phyloP scores from a whole-genome alignment of 2,888 invertebrate species.

The Pyrochroa serraticornis region DNA sequence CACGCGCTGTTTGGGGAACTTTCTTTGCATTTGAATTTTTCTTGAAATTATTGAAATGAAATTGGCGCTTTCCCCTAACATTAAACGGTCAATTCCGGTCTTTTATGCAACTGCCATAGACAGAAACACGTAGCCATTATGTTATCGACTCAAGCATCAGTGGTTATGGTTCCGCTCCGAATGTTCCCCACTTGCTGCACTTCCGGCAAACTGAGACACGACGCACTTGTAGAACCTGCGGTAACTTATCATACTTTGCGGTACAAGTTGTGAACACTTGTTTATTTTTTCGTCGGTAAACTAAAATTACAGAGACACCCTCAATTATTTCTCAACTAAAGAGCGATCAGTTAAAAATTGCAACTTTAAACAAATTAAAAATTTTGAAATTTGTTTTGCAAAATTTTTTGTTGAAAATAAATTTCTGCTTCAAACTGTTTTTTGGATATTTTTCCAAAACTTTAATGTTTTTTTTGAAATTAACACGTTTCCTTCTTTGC shows the following conservation, averaged over 20 bases:
- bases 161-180: constrained; percentile 33
- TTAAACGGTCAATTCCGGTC: background rate
- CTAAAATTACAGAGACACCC: background rate
- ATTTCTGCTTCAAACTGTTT: too few species aligned
- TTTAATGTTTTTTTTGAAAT: too few species aligned
- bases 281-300: background rate
- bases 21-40: background rate
- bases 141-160: constrained; percentile 25
- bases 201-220: constrained; percentile 29
- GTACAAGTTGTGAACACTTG: too few species aligned
- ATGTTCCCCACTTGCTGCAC: constrained; percentile 26
- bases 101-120: background rate
- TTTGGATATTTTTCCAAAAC: too few species aligned
- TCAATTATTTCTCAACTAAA: too few species aligned
- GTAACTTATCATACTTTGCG: too few species aligned
- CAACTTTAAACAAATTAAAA: too few species aligned
- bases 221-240: background rate
- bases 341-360: too few species aligned
- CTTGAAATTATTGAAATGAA: background rate
- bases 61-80: background rate
- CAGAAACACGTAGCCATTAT: constrained; percentile 13
- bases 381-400: too few species aligned
- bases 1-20: background rate
- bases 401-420: too few species aligned
- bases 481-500: constrained; percentile 2